Conservation (phyloP, 2,888 invertebrate genomes). For the Rotaria socialis region DNA sequence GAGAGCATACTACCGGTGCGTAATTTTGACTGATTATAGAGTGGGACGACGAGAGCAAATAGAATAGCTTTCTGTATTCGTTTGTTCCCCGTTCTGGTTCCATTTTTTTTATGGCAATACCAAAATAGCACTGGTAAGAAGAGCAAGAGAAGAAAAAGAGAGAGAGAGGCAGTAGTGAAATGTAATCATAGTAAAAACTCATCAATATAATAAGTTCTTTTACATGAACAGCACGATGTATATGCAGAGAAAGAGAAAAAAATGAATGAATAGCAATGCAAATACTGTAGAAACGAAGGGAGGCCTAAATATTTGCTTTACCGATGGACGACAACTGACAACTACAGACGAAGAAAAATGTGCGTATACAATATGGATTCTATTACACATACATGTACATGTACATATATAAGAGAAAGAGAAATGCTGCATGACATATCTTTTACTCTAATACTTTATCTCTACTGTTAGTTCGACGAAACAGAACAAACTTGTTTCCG, state of each 20-base stretch:
- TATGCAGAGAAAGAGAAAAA: neutral
- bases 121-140: neutral
- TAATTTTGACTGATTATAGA: neutral
- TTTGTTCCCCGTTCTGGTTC: neutral
- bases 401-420: neutral
- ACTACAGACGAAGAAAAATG: neutral
- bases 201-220: slow-evolving; percentile 33
- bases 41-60: neutral
- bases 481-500: neutral
- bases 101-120: neutral
- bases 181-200: slow-evolving; percentile 36
- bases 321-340: neutral
- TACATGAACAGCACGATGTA: neutral
- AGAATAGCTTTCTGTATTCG: neutral
- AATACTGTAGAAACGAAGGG: neutral
- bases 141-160: neutral
- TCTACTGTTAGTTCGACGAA: neutral
- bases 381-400: neutral
- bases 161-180: neutral
- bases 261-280: slow-evolving; percentile 11
- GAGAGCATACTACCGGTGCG: neutral
- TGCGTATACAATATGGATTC: slow-evolving; percentile 19
- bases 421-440: neutral
- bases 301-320: slow-evolving; percentile 32
- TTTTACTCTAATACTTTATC: neutral